Evolutionary conservation across 2,113 vertebrate species (phyloP), one percentile per base, ranked within the genome.

Genomic region (Anolis sagrei): DNA sequence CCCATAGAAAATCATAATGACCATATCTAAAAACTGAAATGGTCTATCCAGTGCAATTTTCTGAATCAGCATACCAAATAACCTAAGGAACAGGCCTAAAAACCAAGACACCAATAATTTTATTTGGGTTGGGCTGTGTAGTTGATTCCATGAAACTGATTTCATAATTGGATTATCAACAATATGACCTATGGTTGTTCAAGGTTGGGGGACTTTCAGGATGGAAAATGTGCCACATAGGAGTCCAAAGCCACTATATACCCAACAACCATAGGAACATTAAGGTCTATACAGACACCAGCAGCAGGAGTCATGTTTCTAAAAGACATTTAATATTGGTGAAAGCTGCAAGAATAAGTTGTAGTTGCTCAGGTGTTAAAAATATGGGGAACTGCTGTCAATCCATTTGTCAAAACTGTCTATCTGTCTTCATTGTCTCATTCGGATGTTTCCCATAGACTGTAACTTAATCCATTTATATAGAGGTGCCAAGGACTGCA

Each of bases 61-160:
- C 39, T 44, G 39, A 44, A 44, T 44, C 39, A 44, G 39, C 39
- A 5, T 5, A 44, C 39, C 39, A 44, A 44, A 44, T 44, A 44
- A 44, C 39, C 39, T 5, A 44, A 44, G 39, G 39, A 44, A 44
- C 39, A 44, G 39, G 39, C 39, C 39, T 44, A 44, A 44, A 44
- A 44, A 44, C 39, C 39, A 44, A 44, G 39, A 44, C 39, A 4
- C 39, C 39, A 44, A 44, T 2, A 44, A 44, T 44, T 44, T 44
- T 44, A 44, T 44, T 44, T 44, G 39, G 39, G 5, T 44, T 44
- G 39, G 39, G 51, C 77, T 85, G 80, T 44, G 84, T 82, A 86
- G 5, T 1, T 39, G 44, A 70, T 88, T 88, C 90, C 48, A 79
- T 84, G 48, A 86, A 87, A 27, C 39, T 39, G 11, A 29, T 48